A percentile compares a stretch with the other conserved stretches of the same genome.
Evolutionary conservation across 2,797 vertebrate species (phyloP).

Genomic region (Rhyacichthys aspro): DNA sequence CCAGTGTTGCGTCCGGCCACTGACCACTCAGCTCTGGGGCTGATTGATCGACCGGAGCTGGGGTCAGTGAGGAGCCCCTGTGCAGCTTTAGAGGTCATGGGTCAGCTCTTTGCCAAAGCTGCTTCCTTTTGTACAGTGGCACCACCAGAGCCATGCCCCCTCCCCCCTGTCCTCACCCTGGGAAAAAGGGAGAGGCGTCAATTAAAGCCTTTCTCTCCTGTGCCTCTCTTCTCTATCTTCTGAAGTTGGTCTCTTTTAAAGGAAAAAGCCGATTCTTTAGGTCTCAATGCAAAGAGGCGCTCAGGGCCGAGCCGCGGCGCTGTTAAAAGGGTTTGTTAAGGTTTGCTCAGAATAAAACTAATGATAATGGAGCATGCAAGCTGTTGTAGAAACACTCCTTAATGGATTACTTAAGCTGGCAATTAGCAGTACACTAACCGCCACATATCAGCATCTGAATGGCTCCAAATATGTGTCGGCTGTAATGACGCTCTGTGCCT

Average conservation of each 20-base stretch:
- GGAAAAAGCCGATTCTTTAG: conserved; percentile 71
- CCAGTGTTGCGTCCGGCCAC: conserved; percentile 84
- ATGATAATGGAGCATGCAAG: conserved; percentile 71
- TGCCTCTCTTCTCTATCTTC: conserved; percentile 71
- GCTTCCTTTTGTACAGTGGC: conserved; percentile 98
- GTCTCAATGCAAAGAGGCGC: conserved; percentile 83
- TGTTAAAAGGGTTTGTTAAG: conserved; percentile 66
- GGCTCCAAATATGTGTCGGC: conserved; percentile 58
- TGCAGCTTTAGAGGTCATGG: conserved; percentile 88
- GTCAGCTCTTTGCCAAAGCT: conserved; percentile 94
- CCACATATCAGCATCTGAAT: conserved; percentile 65
- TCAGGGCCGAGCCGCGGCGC: conserved; percentile 45
- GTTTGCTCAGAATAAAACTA: conserved; percentile 70
- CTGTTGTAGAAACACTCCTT: conserved; percentile 71
- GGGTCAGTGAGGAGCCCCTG: conserved; percentile 92
- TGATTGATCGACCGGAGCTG: conserved; percentile 98
- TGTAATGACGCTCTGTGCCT: conserved; percentile 44
- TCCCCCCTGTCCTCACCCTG: conserved; percentile 84
- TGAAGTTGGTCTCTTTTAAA: conserved; percentile 64
- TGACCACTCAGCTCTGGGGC: conserved; percentile 86
- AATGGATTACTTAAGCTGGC: conserved; percentile 74
- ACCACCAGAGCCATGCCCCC: conserved; percentile 84
- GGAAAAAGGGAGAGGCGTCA: conserved; percentile 92
- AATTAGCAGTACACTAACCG: conserved; percentile 68
- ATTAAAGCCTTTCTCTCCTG: conserved; percentile 75